A percentile compares a stretch with the other conserved stretches of the same genome.
phyloP scores from a whole-genome alignment of 2,797 vertebrate species.

The Coracias cyanogaster region DNA sequence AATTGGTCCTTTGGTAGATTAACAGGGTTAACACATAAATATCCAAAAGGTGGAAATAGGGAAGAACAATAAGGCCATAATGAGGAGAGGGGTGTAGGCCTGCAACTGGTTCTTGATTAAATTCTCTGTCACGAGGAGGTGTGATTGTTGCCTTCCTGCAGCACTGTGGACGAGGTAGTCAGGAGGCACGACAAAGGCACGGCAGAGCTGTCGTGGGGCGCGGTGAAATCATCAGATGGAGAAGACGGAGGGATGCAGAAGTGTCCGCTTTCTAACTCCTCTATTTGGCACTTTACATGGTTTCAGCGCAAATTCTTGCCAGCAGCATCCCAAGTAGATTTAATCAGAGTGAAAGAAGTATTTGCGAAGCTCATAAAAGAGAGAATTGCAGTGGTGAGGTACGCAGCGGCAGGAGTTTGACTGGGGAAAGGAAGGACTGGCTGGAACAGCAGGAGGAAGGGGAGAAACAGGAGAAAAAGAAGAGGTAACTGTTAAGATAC shows the following conservation, averaged over 20 bases:
- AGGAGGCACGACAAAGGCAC: not conserved
- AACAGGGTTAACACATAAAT: not conserved
- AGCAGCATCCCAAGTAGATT: not conserved
- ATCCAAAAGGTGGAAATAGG: not conserved
- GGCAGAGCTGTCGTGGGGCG: not conserved
- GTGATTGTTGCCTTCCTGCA: not conserved
- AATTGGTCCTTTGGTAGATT: not conserved
- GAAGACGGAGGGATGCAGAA: not conserved
- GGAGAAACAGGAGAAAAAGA: not conserved
- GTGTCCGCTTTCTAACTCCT: not conserved
- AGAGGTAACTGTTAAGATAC: not conserved
- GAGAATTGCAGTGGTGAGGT: not conserved
- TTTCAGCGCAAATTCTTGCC: not conserved
- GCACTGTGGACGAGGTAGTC: not conserved
- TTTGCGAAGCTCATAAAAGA: not conserved
- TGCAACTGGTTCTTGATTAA: not conserved
- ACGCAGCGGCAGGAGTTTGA: not conserved
- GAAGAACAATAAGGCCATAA: not conserved
- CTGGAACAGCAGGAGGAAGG: not conserved
- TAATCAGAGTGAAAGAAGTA: not conserved
- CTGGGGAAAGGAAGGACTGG: not conserved
- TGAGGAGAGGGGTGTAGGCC: not conserved
- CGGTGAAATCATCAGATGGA: not conserved
- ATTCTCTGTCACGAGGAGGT: not conserved
- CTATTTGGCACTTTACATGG: not conserved